Base-by-base conservation (phyloP, 2,888 invertebrate species). In the Sinodicranocentrus sp. region DNA sequence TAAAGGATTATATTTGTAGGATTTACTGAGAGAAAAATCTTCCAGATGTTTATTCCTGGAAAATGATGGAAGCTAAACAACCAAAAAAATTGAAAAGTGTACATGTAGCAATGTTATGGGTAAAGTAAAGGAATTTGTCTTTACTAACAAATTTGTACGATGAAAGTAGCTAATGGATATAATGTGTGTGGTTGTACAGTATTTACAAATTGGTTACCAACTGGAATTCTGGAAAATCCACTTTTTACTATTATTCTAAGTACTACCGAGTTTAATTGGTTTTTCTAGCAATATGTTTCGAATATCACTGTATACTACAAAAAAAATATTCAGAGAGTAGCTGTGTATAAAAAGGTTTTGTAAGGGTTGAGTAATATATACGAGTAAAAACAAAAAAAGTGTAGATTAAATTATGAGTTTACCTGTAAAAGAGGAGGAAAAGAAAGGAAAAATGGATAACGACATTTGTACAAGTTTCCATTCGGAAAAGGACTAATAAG, bases 381-480 rank as follows among this genome's bases (percentile, higher is more conserved):
- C 13, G 48, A 68, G 0, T 76, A 33, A 65, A 28, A 48, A 54
- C 25, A 43, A 17, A 23, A 65, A 1, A 43, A 25, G 23, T n/a
- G 43, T 68, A 68, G 68, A 61, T 67, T 39, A 67, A 67, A 73
- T 82, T 72, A 77, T 76, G 75, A 54, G 70, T 70, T 76, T 75
- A 70, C 76, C 70, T 83, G 23, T 52, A 33, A 61, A 54, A 75
- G 33, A 61, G 13, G 25, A 54, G 19, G 23, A 33, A 39, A 1
- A 52, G 52, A 19, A 17, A 52, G 13, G 57, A 19, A 21, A 57
- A 15, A 57, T 19, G 13, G 59, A n/a, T n/a, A 19, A 25, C 25
- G 68, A 70, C 68, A 68, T 77, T 77, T 77, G 68, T 77, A 77
- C 77, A 68, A 59, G 57, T 77, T 77, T 77, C 67, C 68, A 68